phyloP scores from a whole-genome alignment of 2,888 invertebrate species.

The Nasonovia ribisnigri region DNA sequence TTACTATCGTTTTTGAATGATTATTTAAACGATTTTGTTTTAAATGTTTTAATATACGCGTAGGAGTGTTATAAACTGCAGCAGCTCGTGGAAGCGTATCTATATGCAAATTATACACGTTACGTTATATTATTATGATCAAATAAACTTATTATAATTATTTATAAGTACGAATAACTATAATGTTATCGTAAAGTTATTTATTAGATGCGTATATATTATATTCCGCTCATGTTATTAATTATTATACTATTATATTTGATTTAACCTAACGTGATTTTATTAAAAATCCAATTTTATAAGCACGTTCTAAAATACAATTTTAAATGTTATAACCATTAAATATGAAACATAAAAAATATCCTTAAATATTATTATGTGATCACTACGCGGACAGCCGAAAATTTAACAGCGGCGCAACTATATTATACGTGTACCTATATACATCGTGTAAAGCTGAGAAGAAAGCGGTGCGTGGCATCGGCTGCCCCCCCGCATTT shows the following conservation, averaged over 20 bases:
- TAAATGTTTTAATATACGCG: not conserved
- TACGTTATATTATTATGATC: not conserved
- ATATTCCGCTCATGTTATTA: not conserved
- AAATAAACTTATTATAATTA: conserved; percentile 1
- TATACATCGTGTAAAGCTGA: not conserved
- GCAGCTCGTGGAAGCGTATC: not conserved
- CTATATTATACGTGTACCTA: not conserved
- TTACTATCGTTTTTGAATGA: not conserved
- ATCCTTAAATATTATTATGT: not conserved
- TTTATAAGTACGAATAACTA: not conserved
- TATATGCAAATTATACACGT: not conserved
- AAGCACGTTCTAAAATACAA: not conserved
- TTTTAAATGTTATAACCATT: not conserved
- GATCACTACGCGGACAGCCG: not conserved
- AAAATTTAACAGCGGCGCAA: not conserved
- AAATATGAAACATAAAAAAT: not conserved
- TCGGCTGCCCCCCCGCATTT: not conserved
- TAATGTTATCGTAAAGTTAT: not conserved
- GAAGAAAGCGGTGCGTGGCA: not conserved
- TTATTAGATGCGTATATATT: not conserved
- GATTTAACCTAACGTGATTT: not conserved
- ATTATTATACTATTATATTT: not conserved
- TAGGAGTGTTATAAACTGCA: not conserved
- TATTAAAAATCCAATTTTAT: not conserved
- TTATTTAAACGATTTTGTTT: conserved; percentile 5